Evolutionary conservation across 2,888 invertebrate genomes (phyloP).

Genomic region (Torymus tubicola): DNA sequence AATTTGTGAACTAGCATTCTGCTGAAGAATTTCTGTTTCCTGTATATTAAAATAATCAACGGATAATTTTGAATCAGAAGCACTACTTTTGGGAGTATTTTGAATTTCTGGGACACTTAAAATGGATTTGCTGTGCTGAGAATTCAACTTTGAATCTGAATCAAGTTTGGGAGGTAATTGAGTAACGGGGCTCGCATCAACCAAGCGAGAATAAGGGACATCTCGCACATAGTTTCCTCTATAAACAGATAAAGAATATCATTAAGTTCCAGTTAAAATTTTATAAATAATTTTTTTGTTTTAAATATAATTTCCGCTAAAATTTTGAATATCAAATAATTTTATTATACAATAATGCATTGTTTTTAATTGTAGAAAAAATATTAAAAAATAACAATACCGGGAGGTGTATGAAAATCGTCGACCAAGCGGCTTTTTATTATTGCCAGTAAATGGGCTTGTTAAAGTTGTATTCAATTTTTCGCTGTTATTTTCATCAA

Average conservation of each 20-base stretch:
- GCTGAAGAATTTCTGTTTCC: slow-evolving; percentile 68
- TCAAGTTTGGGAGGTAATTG: slow-evolving; percentile 81
- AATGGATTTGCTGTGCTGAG: slow-evolving; percentile 77
- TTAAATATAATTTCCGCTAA: too few species aligned
- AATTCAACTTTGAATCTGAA: slow-evolving; percentile 84
- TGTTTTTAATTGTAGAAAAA: not conserved
- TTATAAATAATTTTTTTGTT: too few species aligned
- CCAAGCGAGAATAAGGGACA: slow-evolving; percentile 88
- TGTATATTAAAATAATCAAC: slow-evolving; percentile 83
- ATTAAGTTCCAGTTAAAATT: not conserved
- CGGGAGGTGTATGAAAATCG: slow-evolving; percentile 82
- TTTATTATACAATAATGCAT: too few species aligned
- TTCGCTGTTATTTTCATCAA: slow-evolving; percentile 65
- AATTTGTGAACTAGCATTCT: slow-evolving; percentile 70
- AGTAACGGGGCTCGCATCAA: slow-evolving; percentile 81
- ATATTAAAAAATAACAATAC: slow-evolving; percentile 71
- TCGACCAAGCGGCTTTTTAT: slow-evolving; percentile 77
- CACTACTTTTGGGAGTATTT: slow-evolving; percentile 86
- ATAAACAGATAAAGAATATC: slow-evolving; percentile 23
- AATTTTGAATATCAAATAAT: too few species aligned
- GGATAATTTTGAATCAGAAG: slow-evolving; percentile 90
- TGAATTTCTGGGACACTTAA: slow-evolving; percentile 78
- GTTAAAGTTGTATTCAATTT: slow-evolving; percentile 72
- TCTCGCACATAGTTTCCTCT: slow-evolving; percentile 79
- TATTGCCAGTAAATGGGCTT: slow-evolving; percentile 74